These are phyloP conservation scores for Pseudochromis fuscus DNA, from an alignment of 2,797 vertebrate species.

Conservation along the genomic window DNA sequence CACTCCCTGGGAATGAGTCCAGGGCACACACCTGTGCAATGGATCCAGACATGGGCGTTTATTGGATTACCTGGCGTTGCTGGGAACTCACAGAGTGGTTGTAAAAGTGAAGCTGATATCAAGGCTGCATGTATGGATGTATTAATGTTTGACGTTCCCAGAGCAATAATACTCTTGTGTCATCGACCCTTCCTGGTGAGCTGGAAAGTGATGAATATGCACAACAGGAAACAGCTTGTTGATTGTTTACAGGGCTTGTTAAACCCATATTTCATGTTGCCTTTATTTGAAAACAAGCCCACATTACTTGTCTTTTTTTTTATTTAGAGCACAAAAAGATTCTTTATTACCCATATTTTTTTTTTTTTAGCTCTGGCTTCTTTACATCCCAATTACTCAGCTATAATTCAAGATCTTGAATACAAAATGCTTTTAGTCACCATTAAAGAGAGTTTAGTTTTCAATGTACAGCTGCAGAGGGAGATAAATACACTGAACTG, in stretches of 20 bases:
- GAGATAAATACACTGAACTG: slow-evolving; percentile 32
- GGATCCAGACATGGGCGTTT: slow-evolving; percentile 31
- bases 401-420: slow-evolving; percentile 25
- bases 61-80: slow-evolving; percentile 49
- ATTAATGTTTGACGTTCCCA: slow-evolving; percentile 42
- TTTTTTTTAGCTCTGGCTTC: slow-evolving; percentile 16
- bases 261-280: slow-evolving; percentile 23
- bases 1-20: slow-evolving; percentile 45
- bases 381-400: slow-evolving; percentile 29
- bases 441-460: slow-evolving; percentile 34
- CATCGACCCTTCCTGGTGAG: slow-evolving; percentile 10
- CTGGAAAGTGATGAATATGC: slow-evolving; percentile 36
- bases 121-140: slow-evolving; percentile 9
- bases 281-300: slow-evolving; percentile 41
- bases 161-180: slow-evolving; percentile 24
- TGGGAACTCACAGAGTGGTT: slow-evolving; percentile 43
- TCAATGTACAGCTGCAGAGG: slow-evolving; percentile 21
- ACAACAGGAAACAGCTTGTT: slow-evolving; percentile 38
- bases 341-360: slow-evolving; percentile 37
- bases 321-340: slow-evolving; percentile 45
- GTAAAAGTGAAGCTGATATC: slow-evolving; percentile 50
- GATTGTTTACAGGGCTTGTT: slow-evolving; percentile 44
- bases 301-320: slow-evolving; percentile 39
- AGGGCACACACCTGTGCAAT: slow-evolving; percentile 58
- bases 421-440: slow-evolving; percentile 20